Base-by-base conservation (phyloP, 2,113 vertebrate species). In the Pteronura brasiliensis region DNA sequence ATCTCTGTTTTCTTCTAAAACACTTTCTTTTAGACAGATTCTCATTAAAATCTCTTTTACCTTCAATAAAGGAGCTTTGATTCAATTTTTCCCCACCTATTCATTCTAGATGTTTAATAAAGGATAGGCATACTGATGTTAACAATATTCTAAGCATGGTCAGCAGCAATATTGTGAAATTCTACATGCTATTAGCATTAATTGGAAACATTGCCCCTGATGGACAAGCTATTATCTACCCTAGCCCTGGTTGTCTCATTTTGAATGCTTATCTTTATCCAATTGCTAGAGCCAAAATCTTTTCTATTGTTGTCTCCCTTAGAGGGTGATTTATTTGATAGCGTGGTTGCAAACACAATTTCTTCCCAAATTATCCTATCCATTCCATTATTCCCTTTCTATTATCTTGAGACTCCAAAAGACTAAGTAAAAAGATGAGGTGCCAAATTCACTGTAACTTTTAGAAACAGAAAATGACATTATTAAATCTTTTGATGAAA, bases 341-440 rank as follows among this genome's bases (percentile, higher is more conserved):
- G 98, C 92, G 97, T 0, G 4, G 65, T 97, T 98, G 98, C 98
- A 98, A 98, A 98, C 91, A 97, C 97, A 98, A 97, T 98, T 98
- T 98, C 92, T 98, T 97, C 96, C 88, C 96, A 98, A 98, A 98
- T 98, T 98, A 98, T 97, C 80, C 93, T 98, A 98, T 98, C 92
- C 20, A 97, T 97, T 98, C 96, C 83, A 97, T 98, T 98, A 98
- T 98, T 98, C 90, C 93, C 86, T 96, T 98, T 98, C 96, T 95
- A 98, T 98, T 98, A 97, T 92, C 98, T 93, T 52, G 67, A 97
- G 96, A 95, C 82, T 93, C 95, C 65, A 85, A 96, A 97, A 96
- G 67, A 93, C 76, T 88, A 93, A 90, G 79, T 96, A 97, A 98
- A 98, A 98, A 98, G 87, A 98, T 98, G 95, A 98, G 34, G 34